Evolutionary conservation across 1,140 invertebrate genomes (phyloP), one percentile per base, ranked within the genome.

Genomic region (Cydia splendana): DNA sequence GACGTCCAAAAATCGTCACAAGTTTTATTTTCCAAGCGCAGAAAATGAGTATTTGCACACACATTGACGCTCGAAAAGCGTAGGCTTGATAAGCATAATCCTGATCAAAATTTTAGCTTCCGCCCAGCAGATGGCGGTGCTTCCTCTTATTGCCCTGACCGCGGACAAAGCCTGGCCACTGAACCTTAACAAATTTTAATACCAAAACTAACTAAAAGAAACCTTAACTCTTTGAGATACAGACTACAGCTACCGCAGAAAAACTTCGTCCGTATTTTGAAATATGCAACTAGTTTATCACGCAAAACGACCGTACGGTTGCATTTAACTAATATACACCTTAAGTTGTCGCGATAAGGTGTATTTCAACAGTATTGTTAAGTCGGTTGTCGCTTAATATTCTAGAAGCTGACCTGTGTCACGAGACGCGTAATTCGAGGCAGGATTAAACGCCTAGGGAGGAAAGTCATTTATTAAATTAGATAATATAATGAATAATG

Each of bases 61-160:
- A 38, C 34, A 74, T 71, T 74, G 45, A 15, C 24, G 51, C 65
- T 75, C 78, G 78, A 79, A 82, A 82, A 78, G 75, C 53, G 78
- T 69, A 78, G 74, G 78, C 79, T 78, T 85, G 86, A 85, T 87
- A 89, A 84, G 83, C 84, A 85, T 84, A 83, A 83, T 85, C 79
- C 87, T 84, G 81, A 88, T 90, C 85, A 88, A 87, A 88, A 84
- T 88, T 88, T 87, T 82, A 88, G 75, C 82, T 80, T 80, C 80
- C 78, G 75, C 84, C 84, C 83, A 78, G 80, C 88, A 90, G 87
- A 88, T 90, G 90, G 84, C 85, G 84, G 80, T 77, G 81, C 82
- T 85, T 90, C 86, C 87, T 89, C 88, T 89, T 89, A 88, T 90
- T 90, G 85, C 85, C 2, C 67, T 88, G 88, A 89, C 88, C 88